phyloP scores from a whole-genome alignment of 1,140 invertebrate species.

The Zaprionus taronus region DNA sequence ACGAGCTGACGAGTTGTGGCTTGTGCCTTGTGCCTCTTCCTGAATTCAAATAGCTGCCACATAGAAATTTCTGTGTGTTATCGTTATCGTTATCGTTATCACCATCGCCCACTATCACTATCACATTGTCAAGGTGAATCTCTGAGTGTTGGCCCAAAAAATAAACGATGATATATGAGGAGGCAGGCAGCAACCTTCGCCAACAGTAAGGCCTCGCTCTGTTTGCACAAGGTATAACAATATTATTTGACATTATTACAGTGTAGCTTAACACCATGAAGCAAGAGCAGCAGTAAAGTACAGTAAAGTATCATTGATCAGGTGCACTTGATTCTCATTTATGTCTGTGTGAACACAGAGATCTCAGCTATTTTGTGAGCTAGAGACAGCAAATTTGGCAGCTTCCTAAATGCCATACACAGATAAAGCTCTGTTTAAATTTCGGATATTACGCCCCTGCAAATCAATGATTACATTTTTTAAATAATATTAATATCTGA shows the following conservation, averaged over 20 bases:
- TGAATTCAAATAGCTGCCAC: not conserved
- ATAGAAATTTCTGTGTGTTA: not conserved
- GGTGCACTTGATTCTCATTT: no score
- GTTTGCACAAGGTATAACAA: no score
- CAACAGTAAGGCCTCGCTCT: not conserved
- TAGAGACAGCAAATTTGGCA: no score
- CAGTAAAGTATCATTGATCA: not conserved
- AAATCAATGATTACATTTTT: no score
- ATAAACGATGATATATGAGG: conserved; percentile 38
- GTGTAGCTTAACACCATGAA: not conserved
- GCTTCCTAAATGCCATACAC: no score
- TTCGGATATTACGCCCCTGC: no score
- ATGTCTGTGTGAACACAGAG: no score
- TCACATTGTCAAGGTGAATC: conserved; percentile 54
- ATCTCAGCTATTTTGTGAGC: no score
- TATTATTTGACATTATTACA: not conserved
- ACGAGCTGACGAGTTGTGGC: not conserved
- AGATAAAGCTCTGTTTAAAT: no score
- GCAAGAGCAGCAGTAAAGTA: not conserved
- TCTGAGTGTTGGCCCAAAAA: conserved; percentile 26
- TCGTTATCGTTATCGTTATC: conserved; percentile 3
- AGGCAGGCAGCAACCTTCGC: conserved; percentile 13
- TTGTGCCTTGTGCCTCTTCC: not conserved
- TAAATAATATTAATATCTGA: no score
- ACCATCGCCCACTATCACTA: conserved; percentile 36